Percentiles rank a stretch among this genome's conserved stretches.
phyloP scores from a whole-genome alignment of 2,797 vertebrate genomes.

The Sebastes steindachneri region DNA sequence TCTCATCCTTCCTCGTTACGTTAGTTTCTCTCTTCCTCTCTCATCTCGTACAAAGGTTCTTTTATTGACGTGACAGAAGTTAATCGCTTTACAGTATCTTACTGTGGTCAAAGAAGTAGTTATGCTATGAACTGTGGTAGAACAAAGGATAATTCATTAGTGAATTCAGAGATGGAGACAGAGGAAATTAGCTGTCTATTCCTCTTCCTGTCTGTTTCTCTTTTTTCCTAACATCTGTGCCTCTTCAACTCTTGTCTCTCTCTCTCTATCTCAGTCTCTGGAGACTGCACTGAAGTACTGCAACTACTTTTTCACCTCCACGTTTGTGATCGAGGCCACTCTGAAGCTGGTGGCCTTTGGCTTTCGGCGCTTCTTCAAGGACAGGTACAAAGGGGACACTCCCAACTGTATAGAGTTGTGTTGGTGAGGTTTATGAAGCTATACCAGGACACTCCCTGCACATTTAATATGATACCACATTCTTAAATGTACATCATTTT shows the following conservation, averaged over 20 bases:
- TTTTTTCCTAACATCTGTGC: neutral
- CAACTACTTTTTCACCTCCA: conserved; percentile 97
- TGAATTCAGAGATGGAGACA: neutral
- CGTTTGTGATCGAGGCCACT: conserved; percentile 93
- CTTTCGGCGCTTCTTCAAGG: conserved; percentile 95
- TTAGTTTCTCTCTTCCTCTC: neutral
- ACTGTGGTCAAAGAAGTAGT: neutral
- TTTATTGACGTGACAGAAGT: neutral
- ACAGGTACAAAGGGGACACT: conserved; percentile 82
- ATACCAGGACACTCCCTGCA: neutral
- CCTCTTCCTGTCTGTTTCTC: neutral
- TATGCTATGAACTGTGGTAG: neutral
- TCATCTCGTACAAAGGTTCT: neutral
- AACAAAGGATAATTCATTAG: neutral
- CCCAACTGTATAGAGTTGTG: neutral
- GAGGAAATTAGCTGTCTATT: neutral
- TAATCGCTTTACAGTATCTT: neutral
- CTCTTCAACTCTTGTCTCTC: neutral
- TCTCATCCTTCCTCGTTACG: neutral
- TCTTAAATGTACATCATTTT: neutral
- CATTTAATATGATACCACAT: neutral
- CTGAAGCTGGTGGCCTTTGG: conserved; percentile 95
- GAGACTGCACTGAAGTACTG: conserved; percentile 94
- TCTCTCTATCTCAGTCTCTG: conserved; percentile 83
- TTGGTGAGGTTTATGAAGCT: neutral